Percentiles rank a stretch among this genome's conserved stretches.
Evolutionary conservation across 2,113 vertebrate species (phyloP).

Genomic region (Cettia cetti): DNA sequence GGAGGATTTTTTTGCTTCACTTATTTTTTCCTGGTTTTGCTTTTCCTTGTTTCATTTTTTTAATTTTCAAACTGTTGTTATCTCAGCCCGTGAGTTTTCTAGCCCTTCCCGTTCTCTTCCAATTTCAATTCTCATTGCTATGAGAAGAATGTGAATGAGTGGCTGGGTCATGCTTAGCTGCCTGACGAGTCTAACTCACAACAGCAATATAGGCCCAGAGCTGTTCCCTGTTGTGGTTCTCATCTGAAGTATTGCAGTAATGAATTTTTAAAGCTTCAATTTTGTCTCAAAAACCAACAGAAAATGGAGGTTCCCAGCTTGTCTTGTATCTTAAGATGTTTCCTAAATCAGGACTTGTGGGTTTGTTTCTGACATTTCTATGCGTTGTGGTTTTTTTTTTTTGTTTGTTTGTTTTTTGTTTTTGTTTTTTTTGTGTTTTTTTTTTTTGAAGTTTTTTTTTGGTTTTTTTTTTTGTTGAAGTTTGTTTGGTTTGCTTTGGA

Average conservation of each 20-base stretch:
- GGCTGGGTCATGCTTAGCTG: background rate
- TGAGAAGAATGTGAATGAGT: background rate
- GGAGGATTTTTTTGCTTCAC: background rate
- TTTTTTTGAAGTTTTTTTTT: background rate
- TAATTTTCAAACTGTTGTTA: background rate
- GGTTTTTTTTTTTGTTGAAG: background rate
- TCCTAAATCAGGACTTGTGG: background rate
- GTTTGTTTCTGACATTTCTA: background rate
- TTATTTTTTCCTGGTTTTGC: background rate
- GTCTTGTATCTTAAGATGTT: background rate
- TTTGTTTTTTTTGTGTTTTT: no score
- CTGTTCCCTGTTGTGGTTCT: background rate
- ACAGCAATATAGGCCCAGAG: background rate
- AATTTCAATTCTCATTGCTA: accelerated
- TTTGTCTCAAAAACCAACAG: background rate
- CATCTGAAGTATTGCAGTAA: background rate
- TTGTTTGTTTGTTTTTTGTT: no score
- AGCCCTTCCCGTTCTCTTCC: background rate
- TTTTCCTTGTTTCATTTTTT: background rate
- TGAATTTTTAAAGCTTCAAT: background rate
- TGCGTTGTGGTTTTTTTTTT: no score
- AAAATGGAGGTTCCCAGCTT: background rate
- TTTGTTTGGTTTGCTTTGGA: background rate
- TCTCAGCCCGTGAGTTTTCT: background rate
- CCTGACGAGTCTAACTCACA: background rate